Conservation (phyloP, 2,797 vertebrate species). For the Sardinella longiceps region DNA sequence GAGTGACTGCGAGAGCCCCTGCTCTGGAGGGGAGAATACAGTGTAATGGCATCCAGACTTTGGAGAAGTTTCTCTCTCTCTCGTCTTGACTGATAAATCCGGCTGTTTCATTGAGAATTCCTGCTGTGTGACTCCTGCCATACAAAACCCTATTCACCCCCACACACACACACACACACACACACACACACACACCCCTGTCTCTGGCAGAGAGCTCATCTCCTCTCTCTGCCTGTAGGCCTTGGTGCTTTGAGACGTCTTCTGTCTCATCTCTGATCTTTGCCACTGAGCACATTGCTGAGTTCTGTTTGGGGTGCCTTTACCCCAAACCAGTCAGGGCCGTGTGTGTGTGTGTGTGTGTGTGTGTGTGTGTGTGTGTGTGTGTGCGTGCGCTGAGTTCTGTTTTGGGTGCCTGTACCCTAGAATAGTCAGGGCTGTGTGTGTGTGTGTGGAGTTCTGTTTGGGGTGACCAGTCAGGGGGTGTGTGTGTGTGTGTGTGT, state of each 20-base stretch:
- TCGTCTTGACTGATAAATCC: neutral
- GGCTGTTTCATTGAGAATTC: neutral
- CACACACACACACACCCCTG: neutral
- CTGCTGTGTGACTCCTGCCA: too few species aligned
- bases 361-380: too few species aligned
- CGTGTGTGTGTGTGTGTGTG: neutral
- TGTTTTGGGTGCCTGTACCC: too few species aligned
- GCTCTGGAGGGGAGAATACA: neutral
- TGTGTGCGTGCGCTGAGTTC: too few species aligned
- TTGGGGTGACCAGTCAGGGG: too few species aligned
- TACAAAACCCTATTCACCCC: too few species aligned
- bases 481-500: too few species aligned
- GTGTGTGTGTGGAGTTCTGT: too few species aligned
- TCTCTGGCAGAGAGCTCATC: neutral
- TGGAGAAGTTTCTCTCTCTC: neutral
- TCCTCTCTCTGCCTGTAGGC: neutral
- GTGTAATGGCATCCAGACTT: slow-evolving; percentile 20
- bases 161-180: too few species aligned
- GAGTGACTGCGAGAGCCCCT: too few species aligned
- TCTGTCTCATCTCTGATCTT: neutral
- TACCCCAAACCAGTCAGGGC: neutral
- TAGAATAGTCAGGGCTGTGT: neutral
- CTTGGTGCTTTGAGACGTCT: neutral
- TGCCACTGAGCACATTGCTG: neutral
- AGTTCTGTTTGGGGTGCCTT: neutral